A percentile compares a stretch with the other conserved stretches of the same genome.
These are phyloP conservation scores for Caradrina clavipalpis DNA, from an alignment of 2,888 invertebrate species.

Conservation along the genomic window DNA sequence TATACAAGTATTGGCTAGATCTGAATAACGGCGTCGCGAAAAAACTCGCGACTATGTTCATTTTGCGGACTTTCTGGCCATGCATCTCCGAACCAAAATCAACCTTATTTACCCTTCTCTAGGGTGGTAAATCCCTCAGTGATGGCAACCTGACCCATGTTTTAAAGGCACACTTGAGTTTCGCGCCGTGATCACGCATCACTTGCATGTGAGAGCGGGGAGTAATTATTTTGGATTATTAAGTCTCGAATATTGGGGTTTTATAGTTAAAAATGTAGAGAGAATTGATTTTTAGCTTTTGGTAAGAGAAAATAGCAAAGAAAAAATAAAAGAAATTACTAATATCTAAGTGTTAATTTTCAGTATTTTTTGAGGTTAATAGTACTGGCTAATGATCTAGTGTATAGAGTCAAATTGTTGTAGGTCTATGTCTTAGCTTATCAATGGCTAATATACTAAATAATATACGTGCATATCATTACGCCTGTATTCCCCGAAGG, in stretches of 20 bases:
- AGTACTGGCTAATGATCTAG: too few species aligned
- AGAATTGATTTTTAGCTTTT: conserved; percentile 4
- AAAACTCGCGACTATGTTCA: conserved; percentile 88
- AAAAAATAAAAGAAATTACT: too few species aligned
- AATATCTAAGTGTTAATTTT: too few species aligned
- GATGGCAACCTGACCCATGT: conserved; percentile 62
- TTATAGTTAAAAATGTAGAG: conserved; percentile 19
- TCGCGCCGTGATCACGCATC: conserved; percentile 87
- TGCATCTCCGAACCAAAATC: conserved; percentile 46
- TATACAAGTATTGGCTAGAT: conserved; percentile 86
- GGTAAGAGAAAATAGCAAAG: background rate
- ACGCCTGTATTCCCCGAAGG: too few species aligned
- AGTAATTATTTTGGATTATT: conserved; percentile 79
- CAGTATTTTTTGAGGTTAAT: too few species aligned
- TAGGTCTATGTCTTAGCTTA: too few species aligned
- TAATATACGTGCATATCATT: too few species aligned
- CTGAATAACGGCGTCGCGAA: conserved; percentile 82
- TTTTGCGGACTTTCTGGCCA: conserved; percentile 80
- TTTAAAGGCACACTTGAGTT: conserved; percentile 79
- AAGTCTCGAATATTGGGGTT: conserved; percentile 57
- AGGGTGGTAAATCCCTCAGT: conserved; percentile 63
- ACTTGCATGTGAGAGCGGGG: conserved; percentile 79
- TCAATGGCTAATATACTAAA: too few species aligned
- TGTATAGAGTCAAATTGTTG: too few species aligned
- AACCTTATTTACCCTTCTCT: conserved; percentile 42